These are phyloP conservation scores for Boulengeromyrus knoepffleri DNA, from an alignment of 2,113 vertebrate genomes.

Conservation along the genomic window DNA sequence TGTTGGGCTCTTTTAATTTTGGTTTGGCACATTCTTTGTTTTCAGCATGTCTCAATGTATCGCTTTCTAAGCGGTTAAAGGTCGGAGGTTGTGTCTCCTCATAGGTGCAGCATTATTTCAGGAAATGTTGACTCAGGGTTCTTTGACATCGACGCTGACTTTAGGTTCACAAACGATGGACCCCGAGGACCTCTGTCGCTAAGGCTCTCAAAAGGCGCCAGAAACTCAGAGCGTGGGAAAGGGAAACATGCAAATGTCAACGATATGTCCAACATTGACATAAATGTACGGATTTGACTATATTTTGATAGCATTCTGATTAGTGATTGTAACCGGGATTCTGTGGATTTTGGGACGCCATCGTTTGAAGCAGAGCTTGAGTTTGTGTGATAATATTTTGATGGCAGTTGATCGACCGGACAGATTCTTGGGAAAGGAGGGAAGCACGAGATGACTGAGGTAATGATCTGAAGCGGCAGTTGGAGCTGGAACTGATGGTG, in stretches of 20 bases:
- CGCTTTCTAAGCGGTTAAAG: not conserved
- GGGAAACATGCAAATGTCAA: not conserved
- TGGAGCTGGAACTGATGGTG: not conserved
- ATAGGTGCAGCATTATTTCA: not conserved
- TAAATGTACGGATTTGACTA: not conserved
- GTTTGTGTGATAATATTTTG: not conserved
- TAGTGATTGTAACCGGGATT: not conserved
- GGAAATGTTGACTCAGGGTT: not conserved
- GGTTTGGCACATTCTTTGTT: not conserved
- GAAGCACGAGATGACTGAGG: not conserved
- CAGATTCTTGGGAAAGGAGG: not conserved
- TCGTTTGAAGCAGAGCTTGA: not conserved
- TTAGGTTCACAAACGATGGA: not conserved
- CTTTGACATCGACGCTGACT: not conserved
- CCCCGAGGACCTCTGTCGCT: not conserved
- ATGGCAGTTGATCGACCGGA: not conserved
- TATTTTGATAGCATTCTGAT: not conserved
- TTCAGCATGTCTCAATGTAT: not conserved
- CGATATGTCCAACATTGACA: not conserved
- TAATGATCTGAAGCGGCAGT: not conserved
- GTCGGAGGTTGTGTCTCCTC: not conserved
- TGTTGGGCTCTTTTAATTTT: not conserved
- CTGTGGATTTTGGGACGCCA: not conserved
- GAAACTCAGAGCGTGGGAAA: not conserved
- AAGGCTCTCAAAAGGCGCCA: not conserved